phyloP scores from a whole-genome alignment of 2,797 vertebrate species.

The Sylvia borin region DNA sequence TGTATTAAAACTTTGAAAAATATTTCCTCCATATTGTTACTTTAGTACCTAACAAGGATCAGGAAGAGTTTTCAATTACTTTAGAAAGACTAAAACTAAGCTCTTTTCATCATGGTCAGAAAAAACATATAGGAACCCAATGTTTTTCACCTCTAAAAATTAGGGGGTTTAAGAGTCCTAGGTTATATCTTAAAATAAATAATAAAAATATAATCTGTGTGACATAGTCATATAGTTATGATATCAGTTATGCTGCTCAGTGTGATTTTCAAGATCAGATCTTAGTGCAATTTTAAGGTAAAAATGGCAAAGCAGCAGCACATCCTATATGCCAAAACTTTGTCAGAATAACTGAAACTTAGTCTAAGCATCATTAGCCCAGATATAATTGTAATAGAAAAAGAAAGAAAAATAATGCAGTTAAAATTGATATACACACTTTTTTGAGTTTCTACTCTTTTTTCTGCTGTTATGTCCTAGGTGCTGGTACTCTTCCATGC shows the following conservation, averaged over 20 bases:
- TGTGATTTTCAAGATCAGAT: background rate
- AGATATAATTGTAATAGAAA: background rate
- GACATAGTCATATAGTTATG: background rate
- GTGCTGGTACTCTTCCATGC: background rate
- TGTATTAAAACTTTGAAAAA: background rate
- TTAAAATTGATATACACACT: background rate
- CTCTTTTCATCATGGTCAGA: background rate
- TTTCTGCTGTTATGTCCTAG: background rate
- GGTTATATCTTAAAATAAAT: background rate
- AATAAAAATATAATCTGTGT: background rate
- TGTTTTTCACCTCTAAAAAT: background rate
- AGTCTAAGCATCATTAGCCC: background rate
- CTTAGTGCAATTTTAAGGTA: background rate
- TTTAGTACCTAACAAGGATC: background rate
- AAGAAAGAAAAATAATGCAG: background rate
- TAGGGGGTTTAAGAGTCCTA: fast-evolving
- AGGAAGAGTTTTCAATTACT: background rate
- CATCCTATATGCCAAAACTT: background rate
- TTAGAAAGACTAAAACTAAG: background rate
- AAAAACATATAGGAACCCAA: background rate
- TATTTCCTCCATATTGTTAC: background rate
- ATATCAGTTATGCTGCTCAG: background rate
- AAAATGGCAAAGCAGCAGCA: background rate
- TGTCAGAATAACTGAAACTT: background rate
- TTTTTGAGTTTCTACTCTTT: background rate